Base-by-base conservation (phyloP, 2,888 invertebrate genomes). In the Pediacus dermestoides region DNA sequence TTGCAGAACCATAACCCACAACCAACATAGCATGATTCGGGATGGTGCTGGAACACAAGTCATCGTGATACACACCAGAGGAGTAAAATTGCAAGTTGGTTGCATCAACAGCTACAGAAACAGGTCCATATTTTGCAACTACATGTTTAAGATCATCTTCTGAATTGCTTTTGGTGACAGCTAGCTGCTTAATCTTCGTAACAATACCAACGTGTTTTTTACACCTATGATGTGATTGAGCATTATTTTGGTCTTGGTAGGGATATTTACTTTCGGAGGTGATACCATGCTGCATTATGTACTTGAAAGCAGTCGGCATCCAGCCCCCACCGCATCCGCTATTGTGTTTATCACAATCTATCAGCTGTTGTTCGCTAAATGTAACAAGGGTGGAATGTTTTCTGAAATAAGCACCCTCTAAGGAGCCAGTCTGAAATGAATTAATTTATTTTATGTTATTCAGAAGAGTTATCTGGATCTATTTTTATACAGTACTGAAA, bases 101-200 rank as follows among this genome's bases (percentile, higher is more conserved):
- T 39, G 92, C 92, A 73, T 93, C 91, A 61, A 92, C 90, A 56
- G 88, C 91, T 30, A 90, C 83, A 7, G 88, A 78, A 22, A 91
- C 75, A 7, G 92, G 92, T 1, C 92, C 92, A 45, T 85, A 68
- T 1, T 85, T 84, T 38, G 90, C 90, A 28, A 90, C 78, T 2
- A 40, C 34, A 6, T 18, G 13, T 13, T 44, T 22, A 4, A 44
- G 21, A n/a, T 10, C 33, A 2, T 31, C 34, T 31, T 44, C 44
- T n/a, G n/a, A n/a, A n/a, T n/a, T n/a, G n/a, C n/a, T n/a, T n/a
- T 14, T 30, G 2, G 22, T 30, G n/a, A 11, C 14, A 12, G 16
- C 9, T 2, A 38, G 16, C 10, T 14, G 18, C 26, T 10, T 36
- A 3, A 18, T 7, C 8, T 16, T 32, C 12, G 16, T 31, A 15